These are phyloP conservation scores for Saccostrea echinata DNA, from an alignment of 1,140 invertebrate genomes.

Conservation along the genomic window DNA sequence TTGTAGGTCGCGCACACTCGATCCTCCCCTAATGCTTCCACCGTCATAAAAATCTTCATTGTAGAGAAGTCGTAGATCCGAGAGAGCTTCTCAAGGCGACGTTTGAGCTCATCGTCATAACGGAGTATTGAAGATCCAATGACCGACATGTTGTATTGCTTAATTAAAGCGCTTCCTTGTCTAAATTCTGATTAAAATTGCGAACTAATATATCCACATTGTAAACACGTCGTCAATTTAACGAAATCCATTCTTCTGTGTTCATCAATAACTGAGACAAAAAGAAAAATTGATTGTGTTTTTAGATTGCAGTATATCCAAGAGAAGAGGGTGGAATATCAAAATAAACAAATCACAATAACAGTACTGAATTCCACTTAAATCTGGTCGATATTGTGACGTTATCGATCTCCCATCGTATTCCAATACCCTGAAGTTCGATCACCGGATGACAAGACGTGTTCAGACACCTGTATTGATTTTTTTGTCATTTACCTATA, in stretches of 20 bases:
- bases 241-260: not conserved
- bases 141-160: conserved; percentile 54
- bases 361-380: not conserved
- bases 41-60: conserved; percentile 75
- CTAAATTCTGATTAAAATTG: not conserved
- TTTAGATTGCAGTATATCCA: not conserved
- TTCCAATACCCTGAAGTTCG: conserved; percentile 1
- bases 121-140: conserved; percentile 58
- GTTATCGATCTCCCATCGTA: conserved; percentile 2
- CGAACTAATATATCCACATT: not conserved
- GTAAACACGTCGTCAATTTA: not conserved
- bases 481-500: conserved; percentile 11
- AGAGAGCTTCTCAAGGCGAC: conserved; percentile 71
- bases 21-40: conserved; percentile 71
- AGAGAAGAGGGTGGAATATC: not conserved
- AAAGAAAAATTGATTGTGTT: too few species aligned
- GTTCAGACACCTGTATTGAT: conserved; percentile 26
- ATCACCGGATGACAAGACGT: conserved; percentile 3
- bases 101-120: conserved; percentile 68
- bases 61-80: conserved; percentile 71
- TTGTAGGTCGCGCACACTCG: conserved; percentile 69
- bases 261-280: not conserved
- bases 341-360: not conserved
- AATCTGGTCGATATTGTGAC: not conserved
- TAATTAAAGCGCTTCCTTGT: not conserved